Conservation (phyloP, 2,888 invertebrate species). For the Spilosoma lubricipeda region DNA sequence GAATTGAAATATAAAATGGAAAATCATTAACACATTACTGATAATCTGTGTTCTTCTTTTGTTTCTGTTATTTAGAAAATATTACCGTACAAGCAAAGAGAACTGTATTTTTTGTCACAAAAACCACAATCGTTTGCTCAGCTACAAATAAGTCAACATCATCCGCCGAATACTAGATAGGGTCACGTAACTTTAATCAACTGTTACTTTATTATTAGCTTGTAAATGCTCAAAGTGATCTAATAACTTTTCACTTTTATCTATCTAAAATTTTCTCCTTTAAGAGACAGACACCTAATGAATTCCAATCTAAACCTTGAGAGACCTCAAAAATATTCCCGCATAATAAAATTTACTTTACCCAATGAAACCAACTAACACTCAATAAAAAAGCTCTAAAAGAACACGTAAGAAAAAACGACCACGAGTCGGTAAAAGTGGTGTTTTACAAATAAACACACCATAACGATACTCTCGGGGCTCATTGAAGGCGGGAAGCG, state of each 20-base stretch:
- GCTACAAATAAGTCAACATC: not conserved
- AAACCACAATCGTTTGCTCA: not conserved
- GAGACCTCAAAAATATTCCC: constrained; percentile 5
- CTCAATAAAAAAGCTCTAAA: constrained; percentile 46
- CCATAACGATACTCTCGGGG: constrained; percentile 71
- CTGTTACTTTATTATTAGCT: not conserved
- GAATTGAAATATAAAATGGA: not conserved
- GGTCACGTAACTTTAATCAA: not conserved
- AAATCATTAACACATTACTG: not conserved
- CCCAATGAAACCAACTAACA: constrained; percentile 28
- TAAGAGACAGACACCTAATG: not conserved
- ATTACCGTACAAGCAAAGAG: not conserved
- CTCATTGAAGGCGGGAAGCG: constrained; percentile 67
- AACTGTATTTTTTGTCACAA: not conserved
- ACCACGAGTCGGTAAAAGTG: constrained; percentile 54
- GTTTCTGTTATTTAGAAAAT: not conserved
- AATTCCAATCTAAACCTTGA: not conserved
- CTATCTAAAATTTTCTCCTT: not conserved
- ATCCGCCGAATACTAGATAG: not conserved
- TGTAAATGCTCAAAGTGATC: not conserved
- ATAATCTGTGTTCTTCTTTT: not conserved
- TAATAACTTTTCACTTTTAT: not conserved
- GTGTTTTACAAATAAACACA: constrained; percentile 69
- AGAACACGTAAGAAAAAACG: constrained; percentile 23
- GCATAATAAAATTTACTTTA: constrained; percentile 20